Base-by-base conservation (phyloP, 2,797 vertebrate genomes). In the Acridotheres tristis region DNA sequence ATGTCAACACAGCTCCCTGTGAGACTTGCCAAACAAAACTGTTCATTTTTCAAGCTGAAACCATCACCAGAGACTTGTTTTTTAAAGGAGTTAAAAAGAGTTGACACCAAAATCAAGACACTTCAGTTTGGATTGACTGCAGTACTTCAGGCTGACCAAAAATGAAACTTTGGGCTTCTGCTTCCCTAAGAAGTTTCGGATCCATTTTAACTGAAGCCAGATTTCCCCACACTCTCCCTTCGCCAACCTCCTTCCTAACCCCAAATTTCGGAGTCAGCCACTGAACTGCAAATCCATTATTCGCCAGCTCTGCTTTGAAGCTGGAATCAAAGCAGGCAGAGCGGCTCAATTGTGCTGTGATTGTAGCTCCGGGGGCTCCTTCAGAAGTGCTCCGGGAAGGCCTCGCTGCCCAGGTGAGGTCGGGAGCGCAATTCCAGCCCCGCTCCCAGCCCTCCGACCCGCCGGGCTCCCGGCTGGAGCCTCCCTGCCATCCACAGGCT, bases 261-360 rank as follows among this genome's bases (percentile, higher is more conserved):
- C 94, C 81, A 55, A 6, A 43, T 78, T 85, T 91, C 73, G 23
- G 84, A 90, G 86, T n/a, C 94, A 94, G 89, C 36, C 85, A 32
- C 94, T 55, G 71, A 90, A 58, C 69, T 58, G 67, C 83, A 91
- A 86, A 72, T n/a, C 83, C 90, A 78, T 90, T 68, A 90, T 72
- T 62, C 14, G 58, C 92, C 90, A 91, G 84, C 51, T 92, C 71
- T 40, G 30, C 94, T 96, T 95, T 96, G 96, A 96, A 96, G 94
- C 90, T 73, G 3, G 61, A 95, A 94, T 94, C 93, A 95, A 94
- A 96, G 96, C 58, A 16, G 82, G 93, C 0, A 53, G 40, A 94
- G 88, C 30, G 2, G 94, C 94, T 93, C 93, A 19, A 55, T n/a
- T 26, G 89, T 19, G 73, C 89, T 73, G 85, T 89, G 40, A 59